These are phyloP conservation scores for Ectropis crepuscularia DNA, from an alignment of 2,888 invertebrate species.

Conservation along the genomic window DNA sequence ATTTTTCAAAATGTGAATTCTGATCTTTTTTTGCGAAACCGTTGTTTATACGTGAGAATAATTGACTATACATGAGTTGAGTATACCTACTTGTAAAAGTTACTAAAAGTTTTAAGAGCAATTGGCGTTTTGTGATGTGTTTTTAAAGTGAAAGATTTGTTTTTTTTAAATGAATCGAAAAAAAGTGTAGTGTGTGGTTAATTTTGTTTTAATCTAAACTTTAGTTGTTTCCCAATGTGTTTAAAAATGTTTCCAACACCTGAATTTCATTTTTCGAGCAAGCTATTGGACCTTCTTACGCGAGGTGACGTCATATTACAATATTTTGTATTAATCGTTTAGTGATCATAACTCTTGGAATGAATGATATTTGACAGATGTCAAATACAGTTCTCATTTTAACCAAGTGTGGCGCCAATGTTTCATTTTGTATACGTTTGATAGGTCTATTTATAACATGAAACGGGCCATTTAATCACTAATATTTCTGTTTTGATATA, in stretches of 20 bases:
- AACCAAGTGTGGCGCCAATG: no score
- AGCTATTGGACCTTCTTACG: slow-evolving; percentile 74
- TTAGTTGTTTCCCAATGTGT: slow-evolving; percentile 49
- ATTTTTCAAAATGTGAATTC: background rate
- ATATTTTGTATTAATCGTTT: no score
- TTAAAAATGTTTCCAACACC: slow-evolving; percentile 63
- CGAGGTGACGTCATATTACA: slow-evolving; percentile 61
- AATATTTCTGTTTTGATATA: no score
- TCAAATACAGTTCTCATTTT: no score
- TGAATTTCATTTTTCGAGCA: slow-evolving; percentile 79
- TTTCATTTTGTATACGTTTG: no score
- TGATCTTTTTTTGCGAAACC: background rate
- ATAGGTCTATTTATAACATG: no score
- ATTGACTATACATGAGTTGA: no score
- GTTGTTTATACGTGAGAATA: background rate
- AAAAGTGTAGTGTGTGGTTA: background rate
- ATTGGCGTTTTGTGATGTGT: background rate
- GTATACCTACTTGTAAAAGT: background rate
- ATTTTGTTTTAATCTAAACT: slow-evolving; percentile 12
- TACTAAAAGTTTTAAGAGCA: background rate
- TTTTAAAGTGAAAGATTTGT: background rate
- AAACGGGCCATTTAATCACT: no score
- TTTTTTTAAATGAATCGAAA: background rate
- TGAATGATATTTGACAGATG: no score
- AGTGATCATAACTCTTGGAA: background rate